phyloP scores from a whole-genome alignment of 2,113 vertebrate species.

The Alaudala cheleensis region DNA sequence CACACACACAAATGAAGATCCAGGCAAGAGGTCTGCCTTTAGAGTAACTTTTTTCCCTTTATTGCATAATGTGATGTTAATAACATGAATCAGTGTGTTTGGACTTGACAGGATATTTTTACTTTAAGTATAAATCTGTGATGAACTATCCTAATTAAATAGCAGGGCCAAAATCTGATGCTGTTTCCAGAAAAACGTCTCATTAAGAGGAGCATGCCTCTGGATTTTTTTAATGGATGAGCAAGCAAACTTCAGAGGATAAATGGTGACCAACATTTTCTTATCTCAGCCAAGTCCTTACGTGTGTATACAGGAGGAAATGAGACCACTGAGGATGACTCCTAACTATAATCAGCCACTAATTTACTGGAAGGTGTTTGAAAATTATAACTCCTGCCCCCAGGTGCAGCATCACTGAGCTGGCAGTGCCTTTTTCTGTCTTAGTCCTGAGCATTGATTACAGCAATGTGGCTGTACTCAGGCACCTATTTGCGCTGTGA shows the following conservation, averaged over 20 bases:
- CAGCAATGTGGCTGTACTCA: background rate
- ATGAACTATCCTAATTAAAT: background rate
- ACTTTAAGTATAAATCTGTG: background rate
- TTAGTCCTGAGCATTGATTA: background rate
- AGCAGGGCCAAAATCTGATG: background rate
- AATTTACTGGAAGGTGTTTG: background rate
- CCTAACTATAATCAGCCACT: background rate
- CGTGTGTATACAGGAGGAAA: background rate
- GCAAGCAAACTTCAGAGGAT: background rate
- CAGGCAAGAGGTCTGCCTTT: background rate
- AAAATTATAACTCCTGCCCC: background rate
- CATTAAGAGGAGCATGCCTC: background rate
- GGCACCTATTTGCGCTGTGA: background rate
- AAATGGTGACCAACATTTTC: background rate
- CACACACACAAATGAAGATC: background rate
- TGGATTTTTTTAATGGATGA: background rate
- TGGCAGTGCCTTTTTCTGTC: background rate
- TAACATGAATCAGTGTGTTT: background rate
- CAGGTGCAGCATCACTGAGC: background rate
- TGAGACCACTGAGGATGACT: background rate
- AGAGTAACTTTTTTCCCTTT: background rate
- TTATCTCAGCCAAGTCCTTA: background rate
- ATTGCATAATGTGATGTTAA: background rate
- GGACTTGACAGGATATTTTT: background rate
- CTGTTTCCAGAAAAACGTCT: background rate